Base-by-base conservation (phyloP, 2,113 vertebrate species). In the Varanus komodoensis region DNA sequence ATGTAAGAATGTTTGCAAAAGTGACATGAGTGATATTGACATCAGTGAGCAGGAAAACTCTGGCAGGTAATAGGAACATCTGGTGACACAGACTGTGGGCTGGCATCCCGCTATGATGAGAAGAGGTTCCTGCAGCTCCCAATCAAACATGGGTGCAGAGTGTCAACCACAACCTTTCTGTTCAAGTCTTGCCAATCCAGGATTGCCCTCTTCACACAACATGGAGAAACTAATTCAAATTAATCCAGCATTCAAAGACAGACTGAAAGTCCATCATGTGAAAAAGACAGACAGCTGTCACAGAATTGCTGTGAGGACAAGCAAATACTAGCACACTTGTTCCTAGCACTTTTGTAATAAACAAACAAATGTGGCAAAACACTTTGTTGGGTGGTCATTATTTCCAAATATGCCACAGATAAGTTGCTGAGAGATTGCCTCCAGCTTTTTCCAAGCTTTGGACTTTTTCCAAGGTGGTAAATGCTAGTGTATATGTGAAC, bases 11-110 rank as follows among this genome's bases (percentile, higher is more conserved):
- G 34, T 44, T 48, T 64, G 81, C 3, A 23, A 77, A 89, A 84
- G 1, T 84, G 54, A 34, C 44, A 52, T 67, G 50, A 84, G 73
- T 64, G 73, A 68, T 32, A 17, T 89, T 89, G 88, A 67, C 32
- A 52, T 84, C 48, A 78, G 78, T 89, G 82, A 54, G 32, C 7
- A 2, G 50, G 50, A 78, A 89, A 77, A 34, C 61, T 77, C 73
- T 84, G 82, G 71, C 71, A 84, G 78, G 38, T 32, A 50, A 67
- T 29, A 84, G 5, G 73, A 89, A 84, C 88, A 89, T 77, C 44
- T 89, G 82, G 57, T 84, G 74, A n/a, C 82, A 68, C 82, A 84
- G 88, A 89, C 25, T 75, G 71, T 75, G 81, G 73, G 82, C 54
- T 89, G 73, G 73, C 57, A 84, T 8, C n/a, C 57, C 15, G 8